Evolutionary conservation across 2,797 vertebrate species (phyloP).

Genomic region (Zalophus californianus): DNA sequence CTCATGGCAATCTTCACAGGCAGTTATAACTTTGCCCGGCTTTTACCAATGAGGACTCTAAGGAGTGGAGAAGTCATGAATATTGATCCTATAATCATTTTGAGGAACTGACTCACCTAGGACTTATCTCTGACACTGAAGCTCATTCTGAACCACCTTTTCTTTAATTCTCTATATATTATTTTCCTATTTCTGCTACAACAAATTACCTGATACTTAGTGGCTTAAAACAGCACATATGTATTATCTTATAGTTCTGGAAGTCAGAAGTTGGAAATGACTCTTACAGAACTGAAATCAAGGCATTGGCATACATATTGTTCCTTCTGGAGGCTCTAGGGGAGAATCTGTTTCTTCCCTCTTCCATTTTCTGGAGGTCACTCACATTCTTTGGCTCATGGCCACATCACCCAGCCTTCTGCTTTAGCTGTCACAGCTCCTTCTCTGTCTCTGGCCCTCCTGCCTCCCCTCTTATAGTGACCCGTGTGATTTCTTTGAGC

Average conservation of each 20-base stretch:
- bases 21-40: neutral
- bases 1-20: neutral
- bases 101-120: neutral
- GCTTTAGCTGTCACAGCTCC: neutral
- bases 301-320: neutral
- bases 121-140: neutral
- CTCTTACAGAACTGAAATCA: neutral
- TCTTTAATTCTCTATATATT: neutral
- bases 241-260: neutral
- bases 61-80: neutral
- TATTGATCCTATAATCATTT: neutral
- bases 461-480: neutral
- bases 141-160: neutral
- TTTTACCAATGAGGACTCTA: neutral
- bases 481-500: neutral
- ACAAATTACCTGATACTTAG: neutral
- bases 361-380: neutral
- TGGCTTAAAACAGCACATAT: neutral
- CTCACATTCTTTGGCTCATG: neutral
- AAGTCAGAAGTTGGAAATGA: neutral
- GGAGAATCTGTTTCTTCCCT: neutral
- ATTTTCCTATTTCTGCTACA: neutral
- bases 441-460: neutral
- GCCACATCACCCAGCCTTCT: neutral
- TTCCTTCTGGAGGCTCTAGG: neutral